Percentiles rank a stretch among this genome's conserved stretches.
These are phyloP conservation scores for Sebastes goodei DNA, from an alignment of 2,797 vertebrate species.

Conservation along the genomic window DNA sequence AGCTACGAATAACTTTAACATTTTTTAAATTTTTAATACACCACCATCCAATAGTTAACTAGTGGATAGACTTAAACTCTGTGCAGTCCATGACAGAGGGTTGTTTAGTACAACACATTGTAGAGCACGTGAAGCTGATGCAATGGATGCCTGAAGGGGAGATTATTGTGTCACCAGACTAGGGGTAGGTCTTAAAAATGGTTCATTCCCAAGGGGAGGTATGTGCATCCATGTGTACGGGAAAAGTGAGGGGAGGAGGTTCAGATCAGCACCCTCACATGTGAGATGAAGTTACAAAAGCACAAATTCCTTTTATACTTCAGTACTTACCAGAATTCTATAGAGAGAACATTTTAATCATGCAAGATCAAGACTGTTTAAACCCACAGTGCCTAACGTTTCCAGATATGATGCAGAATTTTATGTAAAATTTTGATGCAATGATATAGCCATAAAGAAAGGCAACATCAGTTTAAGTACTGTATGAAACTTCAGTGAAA, in stretches of 20 bases:
- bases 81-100: constrained; percentile 1
- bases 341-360: background rate
- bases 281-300: background rate
- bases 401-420: background rate
- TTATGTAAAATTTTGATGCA: background rate
- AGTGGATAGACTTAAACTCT: background rate
- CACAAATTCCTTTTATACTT: background rate
- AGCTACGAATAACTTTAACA: too few species aligned
- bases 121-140: constrained; percentile 57
- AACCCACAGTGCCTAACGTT: background rate
- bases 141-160: constrained; percentile 42
- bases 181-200: constrained; percentile 39
- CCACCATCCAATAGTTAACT: background rate
- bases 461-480: background rate
- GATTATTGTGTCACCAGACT: constrained; percentile 72
- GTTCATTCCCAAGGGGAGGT: constrained; percentile 18
- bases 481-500: background rate
- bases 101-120: constrained; percentile 14
- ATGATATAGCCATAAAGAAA: background rate
- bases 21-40: background rate
- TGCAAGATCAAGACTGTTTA: background rate
- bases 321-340: background rate
- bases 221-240: background rate
- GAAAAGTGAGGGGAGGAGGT: background rate
- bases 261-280: constrained; percentile 17